Evolutionary conservation across 2,113 vertebrate species (phyloP), one percentile per base, ranked within the genome.

Genomic region (Paralichthys olivaceus): DNA sequence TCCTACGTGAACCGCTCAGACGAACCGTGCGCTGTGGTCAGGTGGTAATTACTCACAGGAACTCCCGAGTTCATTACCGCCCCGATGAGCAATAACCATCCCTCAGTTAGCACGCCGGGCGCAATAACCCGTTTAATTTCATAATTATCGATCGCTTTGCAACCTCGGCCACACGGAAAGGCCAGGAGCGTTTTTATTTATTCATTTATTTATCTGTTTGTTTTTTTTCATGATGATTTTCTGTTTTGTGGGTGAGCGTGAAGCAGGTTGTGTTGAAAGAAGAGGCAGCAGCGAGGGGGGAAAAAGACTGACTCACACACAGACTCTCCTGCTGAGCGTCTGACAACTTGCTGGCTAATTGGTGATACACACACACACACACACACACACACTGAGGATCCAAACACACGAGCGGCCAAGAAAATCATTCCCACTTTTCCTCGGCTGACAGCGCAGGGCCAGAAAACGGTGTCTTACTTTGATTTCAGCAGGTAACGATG

Each of bases 51-150:
- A 77, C 69, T 91, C 73, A 53, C 79, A 19, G 45, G 56, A 83
- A 70, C 68, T 76, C 82, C 47, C 56, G 75, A 89, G 84, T 90
- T 88, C 81, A 89, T 88, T 80, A 87, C 84, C 54, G 43, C 81
- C 81, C 61, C 72, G 34, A 74, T 77, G 84, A 84, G 85, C 81
- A 87, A 87, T 89, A 93, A 91, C 85, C 81, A 78, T 84, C 70
- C 60, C 64, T 90, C 86, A 84, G 73, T 83, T 80, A 77, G 62
- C 73, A 63, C 54, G 45, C 14, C 8, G 55, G 34, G 77, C 1
- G 55, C 76, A 81, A 83, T 91, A 89, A 90, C 79, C 86, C 85
- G 62, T 86, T 91, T 88, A 53, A 88, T 89, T 84, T 83, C 65
- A 77, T 87, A 88, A 91, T 89, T 82, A 92, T 92, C 62, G 83